Evolutionary conservation across 2,888 invertebrate genomes (phyloP).

Genomic region (Euclidia mi): DNA sequence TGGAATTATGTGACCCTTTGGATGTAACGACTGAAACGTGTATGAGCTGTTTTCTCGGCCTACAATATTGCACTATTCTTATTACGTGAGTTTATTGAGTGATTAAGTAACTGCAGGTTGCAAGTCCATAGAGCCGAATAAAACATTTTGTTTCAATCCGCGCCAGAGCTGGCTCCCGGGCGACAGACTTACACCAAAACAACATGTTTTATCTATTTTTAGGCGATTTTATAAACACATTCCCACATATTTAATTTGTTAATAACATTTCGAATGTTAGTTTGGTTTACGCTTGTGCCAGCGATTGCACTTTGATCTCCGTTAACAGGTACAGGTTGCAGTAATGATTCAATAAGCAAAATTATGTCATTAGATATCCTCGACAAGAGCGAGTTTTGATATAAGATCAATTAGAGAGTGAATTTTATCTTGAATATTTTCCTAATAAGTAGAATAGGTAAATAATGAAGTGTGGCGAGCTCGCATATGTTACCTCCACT

Average conservation of each 20-base stretch:
- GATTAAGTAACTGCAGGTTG: too few relatives aligned
- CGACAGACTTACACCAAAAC: constrained; percentile 17
- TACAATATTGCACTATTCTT: too few relatives aligned
- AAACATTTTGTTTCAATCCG: constrained; percentile 28
- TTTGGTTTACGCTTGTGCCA: neutral
- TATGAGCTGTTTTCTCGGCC: too few relatives aligned
- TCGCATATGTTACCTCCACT: constrained; percentile 92
- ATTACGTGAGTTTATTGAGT: too few relatives aligned
- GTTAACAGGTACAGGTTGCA: neutral
- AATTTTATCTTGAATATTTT: too few relatives aligned
- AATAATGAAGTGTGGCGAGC: too few relatives aligned
- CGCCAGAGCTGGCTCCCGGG: constrained; percentile 14
- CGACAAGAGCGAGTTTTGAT: constrained; percentile 1
- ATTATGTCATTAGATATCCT: constrained; percentile 26
- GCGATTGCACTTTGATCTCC: constrained; percentile 7
- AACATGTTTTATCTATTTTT: constrained; percentile 27
- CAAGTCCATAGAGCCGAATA: too few relatives aligned
- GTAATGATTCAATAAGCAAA: neutral
- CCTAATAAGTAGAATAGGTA: too few relatives aligned
- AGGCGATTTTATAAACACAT: constrained; percentile 15
- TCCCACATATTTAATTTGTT: neutral
- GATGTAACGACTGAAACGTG: too few relatives aligned
- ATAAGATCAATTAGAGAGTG: too few relatives aligned
- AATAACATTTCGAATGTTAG: constrained; percentile 3
- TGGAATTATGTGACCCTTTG: too few relatives aligned